phyloP scores from a whole-genome alignment of 2,113 vertebrate genomes.

The Mola mola region DNA sequence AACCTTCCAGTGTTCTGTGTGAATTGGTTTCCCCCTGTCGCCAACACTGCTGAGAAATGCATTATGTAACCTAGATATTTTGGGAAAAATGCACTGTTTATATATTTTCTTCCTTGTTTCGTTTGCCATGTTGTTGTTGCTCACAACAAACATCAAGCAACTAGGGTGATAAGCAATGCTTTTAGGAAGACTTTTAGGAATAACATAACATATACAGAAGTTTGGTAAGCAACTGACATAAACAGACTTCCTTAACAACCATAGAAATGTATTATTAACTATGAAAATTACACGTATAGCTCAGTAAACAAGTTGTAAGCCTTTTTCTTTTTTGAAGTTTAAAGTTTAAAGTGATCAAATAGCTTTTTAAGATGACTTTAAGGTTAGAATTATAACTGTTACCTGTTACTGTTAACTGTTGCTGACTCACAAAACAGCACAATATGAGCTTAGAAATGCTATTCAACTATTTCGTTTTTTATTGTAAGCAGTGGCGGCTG shows the following conservation, averaged over 20 bases:
- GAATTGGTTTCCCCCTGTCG: slow-evolving; percentile 40
- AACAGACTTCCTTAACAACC: background rate
- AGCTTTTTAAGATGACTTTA: too few species aligned
- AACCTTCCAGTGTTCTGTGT: slow-evolving; percentile 41
- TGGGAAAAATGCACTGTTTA: slow-evolving; percentile 9
- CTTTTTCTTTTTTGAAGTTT: too few species aligned
- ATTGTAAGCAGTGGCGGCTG: too few species aligned
- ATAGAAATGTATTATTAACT: too few species aligned
- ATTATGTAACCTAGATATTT: slow-evolving; percentile 29
- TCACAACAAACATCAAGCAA: background rate
- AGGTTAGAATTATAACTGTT: too few species aligned
- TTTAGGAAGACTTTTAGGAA: background rate
- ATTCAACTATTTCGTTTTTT: too few species aligned
- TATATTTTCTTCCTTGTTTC: background rate
- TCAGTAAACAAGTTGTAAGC: too few species aligned
- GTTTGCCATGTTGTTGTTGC: slow-evolving; percentile 3
- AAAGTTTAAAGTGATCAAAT: too few species aligned
- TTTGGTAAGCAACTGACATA: background rate
- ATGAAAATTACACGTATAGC: too few species aligned
- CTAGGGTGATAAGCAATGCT: background rate
- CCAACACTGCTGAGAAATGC: slow-evolving; percentile 19
- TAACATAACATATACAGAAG: background rate
- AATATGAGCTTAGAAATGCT: too few species aligned
- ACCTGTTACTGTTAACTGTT: too few species aligned
- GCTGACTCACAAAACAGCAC: too few species aligned